phyloP scores from a whole-genome alignment of 2,113 vertebrate genomes.

The Phalacrocorax carbo region DNA sequence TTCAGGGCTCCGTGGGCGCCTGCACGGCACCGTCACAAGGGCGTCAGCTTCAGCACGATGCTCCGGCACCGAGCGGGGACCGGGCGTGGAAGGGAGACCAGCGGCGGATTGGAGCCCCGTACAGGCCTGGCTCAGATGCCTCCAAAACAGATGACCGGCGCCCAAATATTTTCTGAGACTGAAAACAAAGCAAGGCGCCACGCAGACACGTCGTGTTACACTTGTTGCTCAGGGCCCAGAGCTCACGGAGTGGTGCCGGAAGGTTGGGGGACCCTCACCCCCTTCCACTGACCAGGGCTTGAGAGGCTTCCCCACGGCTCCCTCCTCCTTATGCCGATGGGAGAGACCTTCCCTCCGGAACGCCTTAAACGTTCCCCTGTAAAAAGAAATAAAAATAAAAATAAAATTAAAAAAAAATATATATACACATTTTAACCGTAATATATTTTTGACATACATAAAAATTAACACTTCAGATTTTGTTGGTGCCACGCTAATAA shows the following conservation, averaged over 20 bases:
- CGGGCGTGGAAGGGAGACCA: not conserved
- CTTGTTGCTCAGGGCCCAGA: constrained; percentile 7
- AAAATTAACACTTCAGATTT: not conserved
- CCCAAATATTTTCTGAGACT: not conserved
- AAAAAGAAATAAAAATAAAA: too few species aligned
- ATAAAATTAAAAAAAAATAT: too few species aligned
- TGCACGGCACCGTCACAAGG: rapidly evolving
- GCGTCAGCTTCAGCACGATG: not conserved
- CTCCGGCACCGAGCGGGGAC: too few species aligned
- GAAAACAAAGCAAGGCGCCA: not conserved
- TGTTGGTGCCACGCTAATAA: not conserved
- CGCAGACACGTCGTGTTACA: not conserved
- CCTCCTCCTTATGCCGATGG: not conserved
- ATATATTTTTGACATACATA: not conserved
- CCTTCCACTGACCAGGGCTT: rapidly evolving
- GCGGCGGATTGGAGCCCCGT: not conserved
- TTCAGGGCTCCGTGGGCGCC: rapidly evolving
- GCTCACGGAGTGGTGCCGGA: not conserved
- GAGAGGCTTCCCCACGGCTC: not conserved
- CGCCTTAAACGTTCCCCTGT: not conserved
- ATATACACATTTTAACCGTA: not conserved
- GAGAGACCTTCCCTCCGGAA: not conserved
- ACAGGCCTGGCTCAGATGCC: not conserved
- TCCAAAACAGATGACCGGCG: not conserved
- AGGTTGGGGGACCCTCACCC: not conserved